Conservation (phyloP, 2,113 vertebrate species). For the Eidolon helvum region DNA sequence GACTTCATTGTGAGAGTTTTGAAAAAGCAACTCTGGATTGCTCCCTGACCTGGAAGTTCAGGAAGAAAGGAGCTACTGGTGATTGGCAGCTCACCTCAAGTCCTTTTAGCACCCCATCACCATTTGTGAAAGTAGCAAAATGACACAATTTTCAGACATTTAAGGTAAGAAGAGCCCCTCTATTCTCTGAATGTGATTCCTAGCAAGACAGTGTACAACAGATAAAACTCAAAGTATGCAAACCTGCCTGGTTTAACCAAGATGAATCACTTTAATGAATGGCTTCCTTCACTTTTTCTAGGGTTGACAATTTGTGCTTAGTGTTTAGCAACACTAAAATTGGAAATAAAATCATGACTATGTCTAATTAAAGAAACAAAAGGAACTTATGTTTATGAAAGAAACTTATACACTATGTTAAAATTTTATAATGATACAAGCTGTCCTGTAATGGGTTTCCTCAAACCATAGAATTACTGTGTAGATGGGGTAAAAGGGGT, state of each 20-base stretch:
- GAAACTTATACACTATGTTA: constrained; percentile 1
- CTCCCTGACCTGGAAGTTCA: constrained; percentile 10
- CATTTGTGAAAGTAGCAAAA: constrained; percentile 49
- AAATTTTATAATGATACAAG: constrained; percentile 58
- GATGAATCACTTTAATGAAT: neutral
- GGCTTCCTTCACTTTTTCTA: constrained; percentile 22
- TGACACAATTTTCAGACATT: constrained; percentile 43
- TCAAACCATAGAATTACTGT: neutral
- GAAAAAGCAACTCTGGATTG: neutral
- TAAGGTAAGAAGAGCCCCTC: neutral
- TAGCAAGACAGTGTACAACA: neutral
- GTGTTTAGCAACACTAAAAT: constrained; percentile 20
- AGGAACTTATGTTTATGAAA: neutral
- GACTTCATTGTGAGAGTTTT: neutral
- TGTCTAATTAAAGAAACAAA: constrained; percentile 44
- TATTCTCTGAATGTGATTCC: neutral
- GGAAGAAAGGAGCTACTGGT: neutral
- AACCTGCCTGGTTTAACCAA: neutral
- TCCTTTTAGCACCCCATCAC: neutral
- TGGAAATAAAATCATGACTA: constrained; percentile 47
- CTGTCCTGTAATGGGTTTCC: neutral
- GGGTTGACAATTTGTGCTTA: constrained; percentile 17
- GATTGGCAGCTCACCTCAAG: constrained; percentile 42
- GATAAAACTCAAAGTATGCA: neutral
- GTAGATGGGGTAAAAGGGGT: too few relatives aligned